These are phyloP conservation scores for Euwallacea fornicatus DNA, from an alignment of 1,140 invertebrate species.

Conservation along the genomic window DNA sequence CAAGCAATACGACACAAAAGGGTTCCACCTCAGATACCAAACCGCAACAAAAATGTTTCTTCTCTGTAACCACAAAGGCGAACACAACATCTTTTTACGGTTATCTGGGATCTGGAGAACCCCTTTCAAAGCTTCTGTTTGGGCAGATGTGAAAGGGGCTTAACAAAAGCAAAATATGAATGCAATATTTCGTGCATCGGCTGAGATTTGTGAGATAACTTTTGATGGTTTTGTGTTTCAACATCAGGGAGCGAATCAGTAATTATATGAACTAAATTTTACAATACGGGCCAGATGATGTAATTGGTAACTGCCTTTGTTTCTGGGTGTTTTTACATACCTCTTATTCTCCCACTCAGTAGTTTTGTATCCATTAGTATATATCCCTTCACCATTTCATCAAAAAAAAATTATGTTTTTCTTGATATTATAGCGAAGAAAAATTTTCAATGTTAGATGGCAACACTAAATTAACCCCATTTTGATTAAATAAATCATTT, in stretches of 20 bases:
- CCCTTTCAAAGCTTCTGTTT: constrained; percentile 27
- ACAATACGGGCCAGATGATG: too few species aligned
- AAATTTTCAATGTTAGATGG: too few species aligned
- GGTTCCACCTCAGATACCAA: not conserved
- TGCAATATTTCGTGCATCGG: constrained; percentile 31
- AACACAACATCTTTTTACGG: constrained; percentile 36
- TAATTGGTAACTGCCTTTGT: too few species aligned
- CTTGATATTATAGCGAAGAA: too few species aligned
- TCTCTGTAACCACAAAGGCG: not conserved
- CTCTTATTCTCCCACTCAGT: too few species aligned
- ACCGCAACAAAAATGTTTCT: constrained; percentile 11
- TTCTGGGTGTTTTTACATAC: too few species aligned
- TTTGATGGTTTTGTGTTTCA: constrained; percentile 24
- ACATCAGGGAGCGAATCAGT: not conserved
- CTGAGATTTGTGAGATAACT: constrained; percentile 24
- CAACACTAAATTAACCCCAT: too few species aligned
- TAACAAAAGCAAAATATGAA: constrained; percentile 31
- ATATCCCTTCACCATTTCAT: too few species aligned
- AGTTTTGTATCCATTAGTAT: too few species aligned
- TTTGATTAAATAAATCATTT: too few species aligned
- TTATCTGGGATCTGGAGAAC: constrained; percentile 41
- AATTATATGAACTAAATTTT: too few species aligned
- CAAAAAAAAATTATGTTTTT: too few species aligned
- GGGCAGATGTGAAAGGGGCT: constrained; percentile 27
- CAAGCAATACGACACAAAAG: not conserved